Percentiles rank a stretch among this genome's conserved stretches.
Evolutionary conservation across 2,113 vertebrate genomes (phyloP).

Genomic region (Pungitius pungitius): DNA sequence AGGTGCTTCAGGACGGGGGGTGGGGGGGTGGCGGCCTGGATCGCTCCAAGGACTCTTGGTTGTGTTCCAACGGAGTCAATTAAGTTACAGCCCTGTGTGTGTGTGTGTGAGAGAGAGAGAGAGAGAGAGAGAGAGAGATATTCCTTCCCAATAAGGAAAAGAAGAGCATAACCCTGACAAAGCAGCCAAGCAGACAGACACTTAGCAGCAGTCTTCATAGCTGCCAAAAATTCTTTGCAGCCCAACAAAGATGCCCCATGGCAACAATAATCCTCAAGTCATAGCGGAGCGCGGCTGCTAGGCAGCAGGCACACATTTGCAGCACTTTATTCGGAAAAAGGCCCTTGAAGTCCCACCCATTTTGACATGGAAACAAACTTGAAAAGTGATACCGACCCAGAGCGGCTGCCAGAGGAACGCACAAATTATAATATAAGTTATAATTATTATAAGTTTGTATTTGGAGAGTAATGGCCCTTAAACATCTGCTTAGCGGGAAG

Average conservation of each 20-base stretch:
- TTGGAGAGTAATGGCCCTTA: neutral
- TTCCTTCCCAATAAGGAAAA: slow-evolving; percentile 56
- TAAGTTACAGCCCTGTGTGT: slow-evolving; percentile 29
- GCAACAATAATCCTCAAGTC: slow-evolving; percentile 37
- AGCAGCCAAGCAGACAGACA: slow-evolving; percentile 21
- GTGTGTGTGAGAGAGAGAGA: slow-evolving; percentile 11
- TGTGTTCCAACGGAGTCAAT: slow-evolving; percentile 48
- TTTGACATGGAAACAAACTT: neutral
- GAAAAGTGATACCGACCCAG: neutral
- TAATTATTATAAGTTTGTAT: no score
- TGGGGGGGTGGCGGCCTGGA: slow-evolving; percentile 16
- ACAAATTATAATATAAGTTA: no score
- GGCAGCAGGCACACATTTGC: neutral
- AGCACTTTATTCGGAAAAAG: neutral
- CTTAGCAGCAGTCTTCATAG: neutral
- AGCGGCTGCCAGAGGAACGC: neutral
- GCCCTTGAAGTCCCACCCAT: neutral
- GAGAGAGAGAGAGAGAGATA: slow-evolving; percentile 9
- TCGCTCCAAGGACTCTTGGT: slow-evolving; percentile 26
- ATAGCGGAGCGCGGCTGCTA: slow-evolving; percentile 20
- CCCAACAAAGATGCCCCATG: slow-evolving; percentile 52
- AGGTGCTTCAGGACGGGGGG: slow-evolving; percentile 8
- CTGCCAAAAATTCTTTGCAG: slow-evolving; percentile 37
- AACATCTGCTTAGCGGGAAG: neutral
- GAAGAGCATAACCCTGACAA: slow-evolving; percentile 23